Evolutionary conservation across 1,140 invertebrate genomes (phyloP).

Genomic region (Cylas formicarius): DNA sequence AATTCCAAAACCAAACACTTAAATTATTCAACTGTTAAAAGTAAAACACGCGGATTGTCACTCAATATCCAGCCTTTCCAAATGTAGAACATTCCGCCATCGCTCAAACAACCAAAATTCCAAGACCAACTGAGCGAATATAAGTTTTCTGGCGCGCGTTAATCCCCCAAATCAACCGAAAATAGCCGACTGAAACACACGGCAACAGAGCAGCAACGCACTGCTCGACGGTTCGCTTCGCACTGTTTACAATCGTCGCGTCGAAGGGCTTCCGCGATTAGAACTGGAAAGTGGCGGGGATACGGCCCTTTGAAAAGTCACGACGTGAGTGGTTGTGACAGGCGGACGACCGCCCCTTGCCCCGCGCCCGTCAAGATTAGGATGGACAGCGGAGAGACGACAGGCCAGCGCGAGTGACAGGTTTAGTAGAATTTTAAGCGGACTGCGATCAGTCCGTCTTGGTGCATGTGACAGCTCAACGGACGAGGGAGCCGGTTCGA

Average conservation of each 20-base stretch:
- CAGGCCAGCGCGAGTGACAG: neutral
- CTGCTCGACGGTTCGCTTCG: slow-evolving; percentile 13
- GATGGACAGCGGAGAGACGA: slow-evolving; percentile 22
- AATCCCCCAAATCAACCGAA: slow-evolving; percentile 2
- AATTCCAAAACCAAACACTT: too few relatives aligned
- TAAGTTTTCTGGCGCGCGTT: neutral
- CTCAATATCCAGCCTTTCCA: too few relatives aligned
- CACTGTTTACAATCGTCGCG: slow-evolving; percentile 29
- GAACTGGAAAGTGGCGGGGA: slow-evolving; percentile 19
- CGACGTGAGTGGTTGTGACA: slow-evolving; percentile 33
- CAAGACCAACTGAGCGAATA: too few relatives aligned
- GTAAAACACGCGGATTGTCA: too few relatives aligned
- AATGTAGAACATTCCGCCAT: too few relatives aligned
- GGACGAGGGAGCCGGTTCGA: too few relatives aligned
- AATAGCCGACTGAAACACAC: slow-evolving; percentile 1
- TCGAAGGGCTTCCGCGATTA: slow-evolving; percentile 21
- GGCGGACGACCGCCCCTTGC: slow-evolving; percentile 19
- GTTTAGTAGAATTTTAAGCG: slow-evolving; percentile 3
- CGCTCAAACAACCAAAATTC: too few relatives aligned
- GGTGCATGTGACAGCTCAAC: too few relatives aligned
- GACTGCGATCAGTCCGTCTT: too few relatives aligned
- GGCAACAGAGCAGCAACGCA: slow-evolving; percentile 11
- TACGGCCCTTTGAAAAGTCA: slow-evolving; percentile 31
- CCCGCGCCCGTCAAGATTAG: slow-evolving; percentile 21
- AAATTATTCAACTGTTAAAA: too few relatives aligned